These are phyloP conservation scores for Hypomecis punctinalis DNA, from an alignment of 2,888 invertebrate genomes.

Conservation along the genomic window DNA sequence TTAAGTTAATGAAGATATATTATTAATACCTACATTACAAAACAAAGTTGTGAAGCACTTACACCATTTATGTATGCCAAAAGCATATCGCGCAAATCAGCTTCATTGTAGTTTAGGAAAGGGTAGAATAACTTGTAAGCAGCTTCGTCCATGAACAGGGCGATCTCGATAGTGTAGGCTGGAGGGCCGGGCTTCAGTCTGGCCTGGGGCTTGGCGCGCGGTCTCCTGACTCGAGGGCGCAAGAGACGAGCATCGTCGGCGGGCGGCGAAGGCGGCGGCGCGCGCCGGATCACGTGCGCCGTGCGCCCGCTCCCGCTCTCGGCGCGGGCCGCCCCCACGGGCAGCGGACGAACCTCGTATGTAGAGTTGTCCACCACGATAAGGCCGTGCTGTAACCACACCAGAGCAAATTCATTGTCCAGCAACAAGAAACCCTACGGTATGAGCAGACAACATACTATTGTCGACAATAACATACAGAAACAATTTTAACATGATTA, in stretches of 20 bases:
- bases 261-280: slow-evolving; percentile 73
- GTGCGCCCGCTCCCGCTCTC: slow-evolving; percentile 66
- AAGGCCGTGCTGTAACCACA: slow-evolving; percentile 85
- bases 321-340: slow-evolving; percentile 67
- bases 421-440: no score
- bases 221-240: slow-evolving; percentile 61
- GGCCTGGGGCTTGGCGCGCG: slow-evolving; percentile 52
- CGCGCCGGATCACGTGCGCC: slow-evolving; percentile 86
- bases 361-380: slow-evolving; percentile 88
- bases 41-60: slow-evolving; percentile 44
- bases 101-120: slow-evolving; percentile 87
- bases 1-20: no score
- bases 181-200: slow-evolving; percentile 59
- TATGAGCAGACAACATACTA: no score
- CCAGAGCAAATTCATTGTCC: neutral
- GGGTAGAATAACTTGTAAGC: slow-evolving; percentile 89
- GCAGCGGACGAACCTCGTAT: slow-evolving; percentile 88
- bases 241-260: slow-evolving; percentile 74
- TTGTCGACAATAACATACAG: no score
- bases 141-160: slow-evolving; percentile 90
- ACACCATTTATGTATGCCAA: slow-evolving; percentile 91
- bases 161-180: slow-evolving; percentile 88
- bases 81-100: slow-evolving; percentile 89
- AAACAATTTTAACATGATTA: neutral
- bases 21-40: no score